Evolutionary conservation across 2,113 vertebrate species (phyloP).

Genomic region (Tachysurus vachellii): DNA sequence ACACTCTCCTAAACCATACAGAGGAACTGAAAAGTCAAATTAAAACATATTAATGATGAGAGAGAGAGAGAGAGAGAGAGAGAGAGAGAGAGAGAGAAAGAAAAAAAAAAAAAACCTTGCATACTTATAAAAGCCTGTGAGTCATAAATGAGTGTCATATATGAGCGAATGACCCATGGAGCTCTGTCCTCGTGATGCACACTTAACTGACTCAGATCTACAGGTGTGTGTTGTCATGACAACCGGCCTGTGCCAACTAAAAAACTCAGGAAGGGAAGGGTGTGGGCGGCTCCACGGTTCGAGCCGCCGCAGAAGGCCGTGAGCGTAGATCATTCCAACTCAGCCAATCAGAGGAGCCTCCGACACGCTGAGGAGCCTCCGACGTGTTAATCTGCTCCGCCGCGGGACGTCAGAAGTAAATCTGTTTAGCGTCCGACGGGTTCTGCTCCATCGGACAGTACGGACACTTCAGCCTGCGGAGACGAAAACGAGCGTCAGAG

Average conservation of each 20-base stretch:
- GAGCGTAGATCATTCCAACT: conserved; percentile 44
- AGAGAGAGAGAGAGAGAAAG: neutral
- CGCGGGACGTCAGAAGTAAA: conserved; percentile 81
- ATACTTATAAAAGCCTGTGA: conserved; percentile 57
- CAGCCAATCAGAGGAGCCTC: conserved; percentile 57
- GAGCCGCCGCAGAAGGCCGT: conserved; percentile 38
- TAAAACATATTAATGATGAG: conserved; percentile 57
- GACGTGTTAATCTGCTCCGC: neutral
- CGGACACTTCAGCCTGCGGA: conserved; percentile 84
- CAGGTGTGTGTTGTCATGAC: conserved; percentile 56
- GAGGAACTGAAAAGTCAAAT: conserved; percentile 29
- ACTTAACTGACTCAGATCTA: conserved; percentile 58
- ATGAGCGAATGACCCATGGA: conserved; percentile 59
- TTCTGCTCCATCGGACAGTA: conserved; percentile 93
- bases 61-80: conserved; percentile 59
- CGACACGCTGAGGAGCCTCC: conserved; percentile 54
- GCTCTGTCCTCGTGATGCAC: conserved; percentile 58
- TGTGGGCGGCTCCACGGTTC: conserved; percentile 41
- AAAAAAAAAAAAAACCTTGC: conserved; percentile 20
- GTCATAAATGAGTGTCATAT: conserved; percentile 61
- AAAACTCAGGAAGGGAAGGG: conserved; percentile 46
- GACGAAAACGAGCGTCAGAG: neutral
- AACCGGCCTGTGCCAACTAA: conserved; percentile 62
- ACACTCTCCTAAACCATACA: conserved; percentile 48
- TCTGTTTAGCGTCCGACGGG: conserved; percentile 87